These are phyloP conservation scores for Rhogogaster chlorosoma DNA, from an alignment of 2,888 invertebrate species.

Conservation along the genomic window DNA sequence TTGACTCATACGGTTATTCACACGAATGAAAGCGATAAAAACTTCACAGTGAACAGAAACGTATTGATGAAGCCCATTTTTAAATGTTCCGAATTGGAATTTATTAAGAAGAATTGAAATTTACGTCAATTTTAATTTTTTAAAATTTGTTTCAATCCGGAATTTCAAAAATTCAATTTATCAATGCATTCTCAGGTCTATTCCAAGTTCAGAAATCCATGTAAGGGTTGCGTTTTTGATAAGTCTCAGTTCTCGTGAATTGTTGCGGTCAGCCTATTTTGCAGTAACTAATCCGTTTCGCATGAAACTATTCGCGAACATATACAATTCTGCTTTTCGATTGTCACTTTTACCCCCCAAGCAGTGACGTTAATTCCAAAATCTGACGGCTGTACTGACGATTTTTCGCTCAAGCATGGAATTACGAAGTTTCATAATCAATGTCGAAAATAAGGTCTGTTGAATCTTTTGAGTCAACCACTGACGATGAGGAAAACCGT, in stretches of 20 bases:
- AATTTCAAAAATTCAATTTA: no score
- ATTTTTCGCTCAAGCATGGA: neutral
- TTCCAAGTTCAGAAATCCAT: no score
- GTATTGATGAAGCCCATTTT: no score
- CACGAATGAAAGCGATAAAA: neutral
- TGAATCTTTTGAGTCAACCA: constrained; percentile 25
- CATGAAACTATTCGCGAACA: neutral
- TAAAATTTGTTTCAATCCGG: no score
- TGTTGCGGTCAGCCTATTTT: neutral
- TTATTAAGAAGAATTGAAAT: no score
- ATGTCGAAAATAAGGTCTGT: constrained; percentile 1
- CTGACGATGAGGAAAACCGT: constrained; percentile 37
- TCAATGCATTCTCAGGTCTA: no score
- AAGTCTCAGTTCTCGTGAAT: no score
- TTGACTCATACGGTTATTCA: neutral
- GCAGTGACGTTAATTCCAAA: neutral
- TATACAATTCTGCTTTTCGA: neutral
- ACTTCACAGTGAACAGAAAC: no score
- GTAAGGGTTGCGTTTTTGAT: no score
- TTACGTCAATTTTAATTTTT: no score
- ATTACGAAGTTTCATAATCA: neutral
- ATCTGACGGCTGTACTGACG: neutral
- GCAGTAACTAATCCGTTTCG: neutral
- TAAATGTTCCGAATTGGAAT: no score
- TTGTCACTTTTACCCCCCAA: neutral